Evolutionary conservation across 2,888 invertebrate species (phyloP).

Genomic region (Drosophila nr. perissopoda): DNA sequence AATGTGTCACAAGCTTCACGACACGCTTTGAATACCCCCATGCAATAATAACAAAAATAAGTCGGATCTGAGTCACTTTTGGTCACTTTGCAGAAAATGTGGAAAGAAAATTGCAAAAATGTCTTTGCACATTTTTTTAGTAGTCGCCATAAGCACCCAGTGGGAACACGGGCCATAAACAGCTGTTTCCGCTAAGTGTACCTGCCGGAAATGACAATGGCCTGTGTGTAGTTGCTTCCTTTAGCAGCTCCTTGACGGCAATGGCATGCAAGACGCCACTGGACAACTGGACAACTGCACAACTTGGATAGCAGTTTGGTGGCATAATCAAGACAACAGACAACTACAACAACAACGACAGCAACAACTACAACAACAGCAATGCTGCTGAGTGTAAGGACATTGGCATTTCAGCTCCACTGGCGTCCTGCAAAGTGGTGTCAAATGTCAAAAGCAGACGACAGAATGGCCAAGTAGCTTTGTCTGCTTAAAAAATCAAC

Average conservation of each 20-base stretch:
- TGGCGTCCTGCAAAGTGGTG: conserved; percentile 62
- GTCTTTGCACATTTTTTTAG: conserved; percentile 49
- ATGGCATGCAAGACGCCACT: conserved; percentile 33
- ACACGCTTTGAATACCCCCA: neutral
- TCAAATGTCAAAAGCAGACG: conserved; percentile 64
- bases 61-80: conserved; percentile 45
- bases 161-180: conserved; percentile 47
- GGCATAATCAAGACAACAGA: conserved; percentile 43
- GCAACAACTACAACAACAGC: neutral
- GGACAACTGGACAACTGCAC: conserved; percentile 16
- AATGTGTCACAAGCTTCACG: neutral
- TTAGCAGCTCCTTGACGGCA: conserved; percentile 44
- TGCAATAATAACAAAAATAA: conserved; percentile 18
- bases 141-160: neutral
- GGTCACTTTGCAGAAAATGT: conserved; percentile 57
- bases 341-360: conserved; percentile 11
- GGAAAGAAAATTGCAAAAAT: conserved; percentile 64
- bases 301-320: conserved; percentile 28
- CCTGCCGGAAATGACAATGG: conserved; percentile 71
- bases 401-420: conserved; percentile 44
- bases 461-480: conserved; percentile 45
- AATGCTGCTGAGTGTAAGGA: conserved; percentile 18
- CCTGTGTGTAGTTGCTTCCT: conserved; percentile 45
- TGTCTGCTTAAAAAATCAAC: conserved; percentile 7
- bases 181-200: conserved; percentile 80